Evolutionary conservation across 2,113 vertebrate species (phyloP), one percentile per base, ranked within the genome.

Genomic region (Ia io): DNA sequence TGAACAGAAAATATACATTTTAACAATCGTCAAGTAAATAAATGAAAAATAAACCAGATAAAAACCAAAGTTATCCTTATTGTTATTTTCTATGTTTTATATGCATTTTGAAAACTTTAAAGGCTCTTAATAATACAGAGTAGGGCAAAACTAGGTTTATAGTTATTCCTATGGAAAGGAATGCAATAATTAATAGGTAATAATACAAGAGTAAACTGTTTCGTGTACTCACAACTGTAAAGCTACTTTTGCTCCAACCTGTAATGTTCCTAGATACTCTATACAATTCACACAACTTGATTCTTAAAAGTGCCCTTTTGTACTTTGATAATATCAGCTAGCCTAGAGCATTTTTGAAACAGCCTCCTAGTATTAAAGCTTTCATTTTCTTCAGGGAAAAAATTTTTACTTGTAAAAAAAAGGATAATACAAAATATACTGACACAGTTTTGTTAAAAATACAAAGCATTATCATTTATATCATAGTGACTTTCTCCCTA

Each of bases 271-370:
- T 17, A 90, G 65, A 49, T 63, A 93, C 49, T 95, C 51, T 94
- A 20, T 2, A 87, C 78, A 95, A 96, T 87, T 97, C 86, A 96
- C 20, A 92, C 61, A 35, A 87, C 2, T 74, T 97, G n/a, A 37
- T 77, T 96, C 78, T 92, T 98, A 84, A 97, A 97, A 97, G 32
- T 56, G 93, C 44, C 51, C 28, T 97, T 93, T 69, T 96, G 59
- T 17, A 56, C 91, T 97, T 97, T 96, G 84, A 23, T 96, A 93
- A 92, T 84, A 97, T 95, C 96, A 96, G 30, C 40, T 92, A 47
- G 47, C 47, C 47, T 47, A 95, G 9, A 95, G 37, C 74, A 59
- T 86, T 53, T 86, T 97, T 95, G 73, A 88, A 56, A 49, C 91
- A 94, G 76, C 16, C 37, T 97, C 79, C 22, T 84, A 70, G 12